These are phyloP conservation scores for Entomyzon cyanotis DNA, from an alignment of 2,113 vertebrate species.

Conservation along the genomic window DNA sequence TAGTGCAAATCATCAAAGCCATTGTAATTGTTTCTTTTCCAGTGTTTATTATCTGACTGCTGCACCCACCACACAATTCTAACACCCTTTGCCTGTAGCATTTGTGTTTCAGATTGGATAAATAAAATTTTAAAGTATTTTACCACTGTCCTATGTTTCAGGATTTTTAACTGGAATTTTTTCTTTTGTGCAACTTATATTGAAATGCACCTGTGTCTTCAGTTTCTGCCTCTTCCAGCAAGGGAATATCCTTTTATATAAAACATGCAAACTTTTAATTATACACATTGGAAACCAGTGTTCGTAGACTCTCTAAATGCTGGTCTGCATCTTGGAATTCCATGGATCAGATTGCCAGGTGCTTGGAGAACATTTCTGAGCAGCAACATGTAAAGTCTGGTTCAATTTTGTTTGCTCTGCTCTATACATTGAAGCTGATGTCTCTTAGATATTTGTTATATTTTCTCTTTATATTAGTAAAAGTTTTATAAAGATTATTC, in stretches of 20 bases:
- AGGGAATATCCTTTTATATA: background rate
- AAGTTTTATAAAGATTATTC: background rate
- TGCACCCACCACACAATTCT: background rate
- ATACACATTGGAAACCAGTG: background rate
- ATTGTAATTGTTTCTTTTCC: background rate
- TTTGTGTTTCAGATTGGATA: background rate
- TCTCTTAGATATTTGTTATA: background rate
- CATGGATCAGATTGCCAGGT: background rate
- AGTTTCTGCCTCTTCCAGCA: background rate
- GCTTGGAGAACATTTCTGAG: background rate
- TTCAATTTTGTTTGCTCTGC: background rate
- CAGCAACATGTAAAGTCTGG: background rate
- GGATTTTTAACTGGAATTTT: background rate
- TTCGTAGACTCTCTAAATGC: background rate
- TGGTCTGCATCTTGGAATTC: background rate
- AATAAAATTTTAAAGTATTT: background rate
- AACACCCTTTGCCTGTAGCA: background rate
- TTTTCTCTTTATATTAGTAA: background rate
- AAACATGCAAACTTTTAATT: background rate
- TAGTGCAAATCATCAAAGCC: background rate
- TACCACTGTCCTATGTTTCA: background rate
- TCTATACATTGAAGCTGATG: background rate
- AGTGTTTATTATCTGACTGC: background rate
- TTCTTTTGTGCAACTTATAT: background rate
- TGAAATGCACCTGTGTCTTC: background rate